Base-by-base conservation (phyloP, 2,113 vertebrate species). In the Stegastes partitus region DNA sequence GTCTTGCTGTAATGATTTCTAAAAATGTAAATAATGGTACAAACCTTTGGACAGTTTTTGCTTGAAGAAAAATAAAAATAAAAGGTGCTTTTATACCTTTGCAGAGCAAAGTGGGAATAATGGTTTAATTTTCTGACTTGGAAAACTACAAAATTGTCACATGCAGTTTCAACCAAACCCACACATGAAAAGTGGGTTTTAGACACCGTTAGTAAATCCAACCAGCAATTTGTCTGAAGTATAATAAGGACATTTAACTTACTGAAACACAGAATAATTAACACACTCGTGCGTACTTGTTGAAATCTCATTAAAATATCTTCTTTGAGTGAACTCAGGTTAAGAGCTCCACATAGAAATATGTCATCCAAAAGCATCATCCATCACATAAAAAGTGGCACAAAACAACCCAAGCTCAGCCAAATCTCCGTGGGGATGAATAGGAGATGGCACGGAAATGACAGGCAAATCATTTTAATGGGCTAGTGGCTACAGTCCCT, bases 401-500 rank as follows among this genome's bases (percentile, higher is more conserved):
- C 16, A 73, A 63, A 89, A 74, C 44, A 11, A 57, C 37, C 26
- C 21, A 1, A 0, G 15, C 61, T 65, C 34, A 63, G 56, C 68
- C 64, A 76, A 74, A 73, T 71, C 65, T 85, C 68, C 37, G 34
- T 28, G 25, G 58, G 54, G 23, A 82, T 69, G 44, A 84, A 83
- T 11, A 45, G 56, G 22, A 66, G 55, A 77, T 39, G 77, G 79
- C 55, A 75, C 26, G 6, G 28, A 61, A 81, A 82, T 54, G 66
- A 75, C 62, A 77, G 67, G 68, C 68, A 79, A 87, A 88, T 82
- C 15, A 78, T 78, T 89, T 86, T 78, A 88, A 88, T 88, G 67
- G 75, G 53, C 59, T 63, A 0, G 67, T 65, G 74, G 71, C 83
- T 53, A 15, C 67, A 64, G 63, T 59, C 70, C 76, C 59, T 66